Conservation (phyloP, 2,113 vertebrate species). For the Peromyscus polionotus region DNA sequence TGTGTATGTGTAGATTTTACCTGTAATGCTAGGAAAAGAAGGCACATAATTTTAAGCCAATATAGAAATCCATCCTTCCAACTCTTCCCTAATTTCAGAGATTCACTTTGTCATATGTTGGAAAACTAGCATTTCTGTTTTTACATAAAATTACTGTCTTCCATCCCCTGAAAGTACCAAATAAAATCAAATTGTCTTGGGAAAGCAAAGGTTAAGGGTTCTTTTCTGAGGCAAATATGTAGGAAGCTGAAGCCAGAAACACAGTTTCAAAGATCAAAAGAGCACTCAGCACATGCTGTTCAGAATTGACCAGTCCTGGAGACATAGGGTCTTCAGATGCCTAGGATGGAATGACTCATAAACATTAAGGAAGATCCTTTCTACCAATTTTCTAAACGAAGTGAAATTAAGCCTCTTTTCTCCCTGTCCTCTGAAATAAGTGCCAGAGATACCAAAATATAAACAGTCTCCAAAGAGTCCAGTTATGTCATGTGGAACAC, state of each 20-base stretch:
- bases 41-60: background rate
- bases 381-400: background rate
- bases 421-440: background rate
- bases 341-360: conserved; percentile 13
- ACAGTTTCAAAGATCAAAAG: background rate
- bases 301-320: background rate
- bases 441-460: background rate
- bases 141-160: conserved; percentile 40
- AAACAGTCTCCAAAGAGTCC: background rate
- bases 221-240: background rate
- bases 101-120: background rate
- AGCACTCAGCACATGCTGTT: background rate
- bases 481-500: background rate
- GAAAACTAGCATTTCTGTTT: background rate
- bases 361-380: background rate
- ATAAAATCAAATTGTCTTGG: conserved; percentile 24
- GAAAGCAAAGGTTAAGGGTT: background rate
- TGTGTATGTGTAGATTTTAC: background rate
- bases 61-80: conserved; percentile 18
- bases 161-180: background rate
- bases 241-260: background rate
- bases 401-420: background rate
- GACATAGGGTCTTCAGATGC: background rate
- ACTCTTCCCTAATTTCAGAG: background rate
- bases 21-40: background rate